Evolutionary conservation across 53 echinoderm and acorn worm genomes (phyloP).

Genomic region (Arbacia lixula): DNA sequence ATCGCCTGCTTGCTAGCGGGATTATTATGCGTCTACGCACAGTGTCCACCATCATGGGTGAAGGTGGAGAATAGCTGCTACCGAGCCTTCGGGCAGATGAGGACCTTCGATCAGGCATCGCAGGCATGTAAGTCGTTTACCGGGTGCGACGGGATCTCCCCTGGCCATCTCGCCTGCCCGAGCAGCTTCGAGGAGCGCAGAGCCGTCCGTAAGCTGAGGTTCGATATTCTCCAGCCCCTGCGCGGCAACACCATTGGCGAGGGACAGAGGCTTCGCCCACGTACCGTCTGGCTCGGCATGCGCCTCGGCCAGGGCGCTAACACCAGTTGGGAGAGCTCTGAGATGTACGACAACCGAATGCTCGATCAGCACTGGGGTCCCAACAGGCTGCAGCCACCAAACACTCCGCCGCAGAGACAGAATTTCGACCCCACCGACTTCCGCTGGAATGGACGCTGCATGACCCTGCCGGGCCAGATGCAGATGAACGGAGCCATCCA

Average conservation of each 20-base stretch:
- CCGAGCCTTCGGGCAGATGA: conserved; percentile 22
- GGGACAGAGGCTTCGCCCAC: conserved; percentile 35
- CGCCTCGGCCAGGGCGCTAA: conserved; percentile 36
- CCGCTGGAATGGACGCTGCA: conserved; percentile 39
- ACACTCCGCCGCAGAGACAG: not conserved
- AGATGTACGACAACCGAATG: not conserved
- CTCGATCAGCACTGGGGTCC: conserved; percentile 29
- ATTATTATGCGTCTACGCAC: conserved; percentile 21
- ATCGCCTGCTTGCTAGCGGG: conserved; percentile 47
- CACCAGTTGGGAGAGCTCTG: conserved; percentile 30
- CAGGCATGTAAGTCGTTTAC: not conserved
- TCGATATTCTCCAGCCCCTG: conserved; percentile 7
- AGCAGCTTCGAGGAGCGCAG: conserved; percentile 33
- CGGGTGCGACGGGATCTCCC: conserved; percentile 43
- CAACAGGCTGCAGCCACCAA: not conserved
- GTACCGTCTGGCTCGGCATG: conserved; percentile 18
- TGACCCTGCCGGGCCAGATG: conserved; percentile 32
- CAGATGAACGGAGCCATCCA: conserved; percentile 32
- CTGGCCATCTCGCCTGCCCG: conserved; percentile 30
- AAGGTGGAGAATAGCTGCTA: conserved; percentile 46
- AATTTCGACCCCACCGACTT: conserved; percentile 19
- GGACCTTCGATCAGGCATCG: conserved; percentile 27
- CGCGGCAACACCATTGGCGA: conserved; percentile 15
- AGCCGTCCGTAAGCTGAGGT: conserved; percentile 24
- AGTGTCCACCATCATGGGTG: conserved; percentile 42